phyloP scores from a whole-genome alignment of 1,140 invertebrate genomes.

The Phortica variegata region DNA sequence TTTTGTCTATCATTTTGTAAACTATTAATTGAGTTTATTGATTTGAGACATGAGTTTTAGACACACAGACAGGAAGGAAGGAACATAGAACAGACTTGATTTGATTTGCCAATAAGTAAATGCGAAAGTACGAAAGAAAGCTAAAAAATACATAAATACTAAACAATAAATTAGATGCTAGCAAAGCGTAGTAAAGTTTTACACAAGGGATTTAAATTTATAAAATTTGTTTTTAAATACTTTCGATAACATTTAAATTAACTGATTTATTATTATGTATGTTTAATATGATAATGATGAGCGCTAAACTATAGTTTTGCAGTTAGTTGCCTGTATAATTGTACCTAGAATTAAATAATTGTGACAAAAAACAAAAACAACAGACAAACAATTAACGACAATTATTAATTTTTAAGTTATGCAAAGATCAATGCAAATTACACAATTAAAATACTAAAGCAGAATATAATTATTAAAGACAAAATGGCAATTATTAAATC shows the following conservation, averaged over 20 bases:
- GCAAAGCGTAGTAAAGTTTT: no score
- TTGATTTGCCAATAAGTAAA: no score
- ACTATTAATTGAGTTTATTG: no score
- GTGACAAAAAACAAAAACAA: slow-evolving; percentile 19
- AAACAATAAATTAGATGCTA: no score
- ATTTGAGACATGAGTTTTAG: slow-evolving; percentile 10
- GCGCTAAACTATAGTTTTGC: slow-evolving; percentile 18
- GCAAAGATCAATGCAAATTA: background rate
- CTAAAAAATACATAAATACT: no score
- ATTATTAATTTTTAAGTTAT: slow-evolving; percentile 40
- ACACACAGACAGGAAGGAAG: background rate
- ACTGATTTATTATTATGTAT: no score
- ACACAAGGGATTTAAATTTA: no score
- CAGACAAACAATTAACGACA: slow-evolving; percentile 14
- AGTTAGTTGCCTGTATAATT: background rate
- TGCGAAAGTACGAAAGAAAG: no score
- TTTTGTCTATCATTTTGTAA: slow-evolving; percentile 31
- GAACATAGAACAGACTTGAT: no score
- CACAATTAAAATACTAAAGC: slow-evolving; percentile 1
- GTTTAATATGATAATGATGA: slow-evolving; percentile 9
- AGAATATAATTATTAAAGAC: slow-evolving; percentile 8
- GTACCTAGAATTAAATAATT: background rate
- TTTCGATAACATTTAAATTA: no score
- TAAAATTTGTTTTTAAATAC: no score
- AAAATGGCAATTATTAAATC: slow-evolving; percentile 20